These are phyloP conservation scores for Hippocampus guttulatus DNA, from an alignment of 2,113 vertebrate genomes.

Conservation along the genomic window DNA sequence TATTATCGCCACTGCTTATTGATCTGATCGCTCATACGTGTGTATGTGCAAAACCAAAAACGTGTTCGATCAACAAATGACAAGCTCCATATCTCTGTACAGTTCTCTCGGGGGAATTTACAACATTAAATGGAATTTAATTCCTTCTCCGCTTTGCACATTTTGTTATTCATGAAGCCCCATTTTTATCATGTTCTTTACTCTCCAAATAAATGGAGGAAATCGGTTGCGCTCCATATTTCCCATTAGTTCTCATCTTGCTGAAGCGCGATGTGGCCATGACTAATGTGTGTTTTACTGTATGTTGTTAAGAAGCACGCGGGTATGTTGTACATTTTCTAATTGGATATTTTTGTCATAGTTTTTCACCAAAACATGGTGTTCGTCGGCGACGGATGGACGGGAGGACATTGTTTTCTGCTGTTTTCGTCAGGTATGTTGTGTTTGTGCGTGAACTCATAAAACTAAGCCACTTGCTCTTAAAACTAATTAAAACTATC, in stretches of 20 bases:
- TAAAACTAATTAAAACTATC: too few species aligned
- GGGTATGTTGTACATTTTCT: neutral
- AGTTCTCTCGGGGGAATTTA: conserved; percentile 1
- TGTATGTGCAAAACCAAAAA: too few species aligned
- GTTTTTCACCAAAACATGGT: too few species aligned
- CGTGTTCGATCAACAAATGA: conserved; percentile 33
- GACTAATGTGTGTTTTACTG: too few species aligned
- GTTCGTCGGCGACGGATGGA: too few species aligned
- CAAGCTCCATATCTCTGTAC: conserved; percentile 31
- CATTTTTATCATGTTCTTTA: neutral
- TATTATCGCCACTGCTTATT: too few species aligned
- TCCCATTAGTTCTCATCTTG: conserved; percentile 30
- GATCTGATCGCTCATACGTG: too few species aligned
- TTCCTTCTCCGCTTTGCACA: conserved; percentile 21
- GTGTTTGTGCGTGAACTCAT: too few species aligned
- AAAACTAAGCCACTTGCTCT: too few species aligned
- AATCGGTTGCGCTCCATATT: conserved; percentile 24
- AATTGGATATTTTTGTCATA: neutral
- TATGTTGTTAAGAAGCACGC: neutral
- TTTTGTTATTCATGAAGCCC: conserved; percentile 12
- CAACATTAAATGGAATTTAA: conserved; percentile 25
- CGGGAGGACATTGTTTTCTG: too few species aligned
- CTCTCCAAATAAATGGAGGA: conserved; percentile 28
- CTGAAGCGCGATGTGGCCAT: neutral
- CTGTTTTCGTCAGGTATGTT: too few species aligned